Conservation (phyloP, 2,797 vertebrate species). For the Cetoscarus ocellatus region DNA sequence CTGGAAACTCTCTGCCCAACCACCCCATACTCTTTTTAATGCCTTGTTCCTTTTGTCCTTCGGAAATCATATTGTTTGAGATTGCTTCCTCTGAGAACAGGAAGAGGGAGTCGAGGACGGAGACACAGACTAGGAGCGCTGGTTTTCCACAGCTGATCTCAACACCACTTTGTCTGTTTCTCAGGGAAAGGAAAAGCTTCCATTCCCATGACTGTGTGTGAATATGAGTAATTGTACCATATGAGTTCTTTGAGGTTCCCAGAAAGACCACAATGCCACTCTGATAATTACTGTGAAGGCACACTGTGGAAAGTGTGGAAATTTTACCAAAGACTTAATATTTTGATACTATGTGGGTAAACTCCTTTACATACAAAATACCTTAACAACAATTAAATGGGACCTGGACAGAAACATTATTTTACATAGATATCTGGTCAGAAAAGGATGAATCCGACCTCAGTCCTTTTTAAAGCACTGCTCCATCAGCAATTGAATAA, state of each 20-base stretch:
- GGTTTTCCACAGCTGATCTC: slow-evolving; percentile 41
- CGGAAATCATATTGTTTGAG: slow-evolving; percentile 86
- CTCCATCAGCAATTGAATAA: not conserved
- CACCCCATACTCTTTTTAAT: slow-evolving; percentile 51
- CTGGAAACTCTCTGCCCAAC: not conserved
- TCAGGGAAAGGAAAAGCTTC: slow-evolving; percentile 17
- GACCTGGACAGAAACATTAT: not conserved
- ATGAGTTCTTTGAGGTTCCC: not conserved
- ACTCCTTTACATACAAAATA: not conserved
- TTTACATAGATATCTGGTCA: not conserved
- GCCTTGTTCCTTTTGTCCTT: slow-evolving; percentile 57
- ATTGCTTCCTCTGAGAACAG: slow-evolving; percentile 83
- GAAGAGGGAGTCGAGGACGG: slow-evolving; percentile 61
- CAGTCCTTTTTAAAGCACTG: not conserved
- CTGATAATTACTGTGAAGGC: too few species aligned
- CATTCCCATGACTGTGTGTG: slow-evolving; percentile 49
- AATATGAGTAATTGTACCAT: not conserved
- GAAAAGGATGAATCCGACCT: not conserved
- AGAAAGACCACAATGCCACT: not conserved
- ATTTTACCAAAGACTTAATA: too few species aligned
- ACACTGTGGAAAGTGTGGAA: too few species aligned
- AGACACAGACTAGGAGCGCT: slow-evolving; percentile 36
- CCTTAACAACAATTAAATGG: too few species aligned
- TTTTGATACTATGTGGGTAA: too few species aligned
- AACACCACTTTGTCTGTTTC: slow-evolving; percentile 11